phyloP scores from a whole-genome alignment of 1,140 invertebrate genomes.

The Carcinoscorpius rotundicauda region DNA sequence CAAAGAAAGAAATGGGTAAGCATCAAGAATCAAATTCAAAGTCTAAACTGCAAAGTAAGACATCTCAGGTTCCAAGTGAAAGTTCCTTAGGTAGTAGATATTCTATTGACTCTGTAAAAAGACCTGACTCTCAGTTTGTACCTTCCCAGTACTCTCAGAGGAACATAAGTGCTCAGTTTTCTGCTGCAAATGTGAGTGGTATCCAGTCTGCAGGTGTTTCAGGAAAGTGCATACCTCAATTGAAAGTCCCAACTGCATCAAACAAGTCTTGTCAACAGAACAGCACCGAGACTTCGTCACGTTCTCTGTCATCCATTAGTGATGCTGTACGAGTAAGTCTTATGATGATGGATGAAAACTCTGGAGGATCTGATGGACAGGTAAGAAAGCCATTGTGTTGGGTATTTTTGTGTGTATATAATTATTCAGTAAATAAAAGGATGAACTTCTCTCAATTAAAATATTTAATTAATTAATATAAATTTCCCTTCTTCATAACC shows the following conservation, averaged over 20 bases:
- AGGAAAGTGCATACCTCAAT: background rate
- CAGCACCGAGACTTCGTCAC: conserved; percentile 8
- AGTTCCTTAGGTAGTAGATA: no score
- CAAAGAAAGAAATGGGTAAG: no score
- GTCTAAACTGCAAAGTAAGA: no score
- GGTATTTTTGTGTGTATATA: no score
- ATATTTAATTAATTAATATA: no score
- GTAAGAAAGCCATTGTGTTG: background rate
- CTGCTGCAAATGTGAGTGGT: no score
- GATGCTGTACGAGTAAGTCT: conserved; percentile 19
- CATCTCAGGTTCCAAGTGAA: no score
- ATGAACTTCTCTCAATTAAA: no score
- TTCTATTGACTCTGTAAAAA: background rate
- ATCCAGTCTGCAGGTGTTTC: background rate
- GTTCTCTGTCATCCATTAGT: conserved; percentile 20
- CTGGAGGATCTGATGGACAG: conserved; percentile 15
- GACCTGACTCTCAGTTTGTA: background rate
- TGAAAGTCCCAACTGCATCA: background rate
- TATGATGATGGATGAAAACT: conserved; percentile 20
- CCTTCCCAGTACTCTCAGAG: background rate
- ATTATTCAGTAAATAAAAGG: no score
- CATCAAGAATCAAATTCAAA: no score
- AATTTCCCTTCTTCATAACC: no score
- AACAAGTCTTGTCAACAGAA: conserved; percentile 2
- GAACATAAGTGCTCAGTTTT: background rate